Base-by-base conservation (phyloP, 2,888 invertebrate species). In the Gymnocheta viridis region DNA sequence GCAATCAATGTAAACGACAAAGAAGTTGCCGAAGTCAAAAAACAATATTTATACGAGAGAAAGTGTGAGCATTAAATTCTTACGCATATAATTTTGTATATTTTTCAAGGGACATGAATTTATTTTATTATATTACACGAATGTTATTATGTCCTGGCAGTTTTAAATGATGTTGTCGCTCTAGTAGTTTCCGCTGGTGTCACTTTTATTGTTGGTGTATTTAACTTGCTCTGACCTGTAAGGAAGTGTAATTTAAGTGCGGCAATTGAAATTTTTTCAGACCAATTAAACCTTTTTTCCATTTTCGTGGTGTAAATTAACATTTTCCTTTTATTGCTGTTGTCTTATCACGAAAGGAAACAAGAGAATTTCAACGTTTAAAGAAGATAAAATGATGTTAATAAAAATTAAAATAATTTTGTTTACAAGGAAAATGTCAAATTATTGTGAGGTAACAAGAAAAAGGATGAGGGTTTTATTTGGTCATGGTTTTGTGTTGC, bases 261-360 rank as follows among this genome's bases (percentile, higher is more conserved):
- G 51, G 32, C 66, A 73, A 72, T 67, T 67, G 67, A 67, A 72
- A 62, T 66, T 58, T 73, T 49, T 73, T 54, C 66, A 41, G 74
- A 32, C 80, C 74, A 81, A 74, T 81, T 81, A 74, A 67, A 74
- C 41, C 32, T 41, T 80, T 80, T 38, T 32, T 62, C 14, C 12
- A 17, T 78, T 51, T 58, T 60, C n/a, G 19, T 38, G 64, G 9
- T 58, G 47, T 49, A 76, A 76, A 76, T 66, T 76, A 67, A 67
- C 64, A 56, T 58, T 58, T 77, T 58, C 14, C 12, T 29, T 54
- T 74, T 9, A 2, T 41, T 72, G 12, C 6, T 24, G 4, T 14
- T n/a, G 17, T 35, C 49, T 35, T 56, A 29, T 44, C 17, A 22
- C 10, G 12, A 9, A 17, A 41, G 14, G 41, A 74, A 38, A 14